These are phyloP conservation scores for Himalopsyche kuldschensis DNA, from an alignment of 2,888 invertebrate species.

Conservation along the genomic window DNA sequence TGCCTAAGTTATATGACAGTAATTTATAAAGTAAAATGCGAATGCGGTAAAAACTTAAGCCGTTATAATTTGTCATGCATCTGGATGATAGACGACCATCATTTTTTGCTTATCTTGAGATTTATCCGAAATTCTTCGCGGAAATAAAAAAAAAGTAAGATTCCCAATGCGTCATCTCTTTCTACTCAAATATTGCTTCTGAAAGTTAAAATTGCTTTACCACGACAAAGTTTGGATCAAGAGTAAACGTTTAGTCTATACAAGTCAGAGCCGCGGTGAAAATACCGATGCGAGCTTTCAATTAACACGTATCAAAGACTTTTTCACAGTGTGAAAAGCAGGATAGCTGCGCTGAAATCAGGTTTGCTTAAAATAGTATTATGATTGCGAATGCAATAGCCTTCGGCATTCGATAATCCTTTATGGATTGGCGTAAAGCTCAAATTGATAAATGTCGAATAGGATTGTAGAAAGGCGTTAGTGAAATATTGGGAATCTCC, in stretches of 20 bases:
- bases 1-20: neutral
- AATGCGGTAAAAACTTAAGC: neutral
- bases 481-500: neutral
- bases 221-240: slow-evolving; percentile 25
- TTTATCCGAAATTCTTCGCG: neutral
- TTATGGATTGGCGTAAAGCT: slow-evolving; percentile 4
- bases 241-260: slow-evolving; percentile 3
- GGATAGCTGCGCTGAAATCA: neutral
- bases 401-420: neutral
- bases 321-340: neutral
- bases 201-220: slow-evolving; percentile 31
- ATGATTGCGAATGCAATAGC: neutral
- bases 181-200: slow-evolving; percentile 19
- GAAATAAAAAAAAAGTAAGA: neutral
- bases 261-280: neutral
- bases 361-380: neutral
- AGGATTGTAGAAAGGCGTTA: neutral
- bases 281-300: neutral
- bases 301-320: neutral
- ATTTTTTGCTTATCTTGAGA: slow-evolving; percentile 13
- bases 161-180: slow-evolving; percentile 13
- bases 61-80: slow-evolving; percentile 26
- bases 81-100: slow-evolving; percentile 13
- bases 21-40: neutral
- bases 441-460: slow-evolving; percentile 6